These are phyloP conservation scores for Epirrhoe alternata DNA, from an alignment of 2,888 invertebrate species.

Conservation along the genomic window DNA sequence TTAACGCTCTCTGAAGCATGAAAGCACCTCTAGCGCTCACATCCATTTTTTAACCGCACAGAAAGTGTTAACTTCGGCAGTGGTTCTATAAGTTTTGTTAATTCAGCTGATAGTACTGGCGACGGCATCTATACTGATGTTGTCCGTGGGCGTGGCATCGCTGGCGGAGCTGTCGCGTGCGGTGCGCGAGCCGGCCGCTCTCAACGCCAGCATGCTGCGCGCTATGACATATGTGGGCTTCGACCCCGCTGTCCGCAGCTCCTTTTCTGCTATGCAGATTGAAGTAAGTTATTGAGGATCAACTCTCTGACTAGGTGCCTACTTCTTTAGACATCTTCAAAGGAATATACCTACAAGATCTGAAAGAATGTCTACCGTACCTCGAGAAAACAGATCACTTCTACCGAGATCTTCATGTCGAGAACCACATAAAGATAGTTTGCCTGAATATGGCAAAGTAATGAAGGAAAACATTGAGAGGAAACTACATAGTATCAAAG, in stretches of 20 bases:
- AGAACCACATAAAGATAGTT: too few species aligned
- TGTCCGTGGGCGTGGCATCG: conserved; percentile 67
- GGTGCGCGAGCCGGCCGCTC: conserved; percentile 60
- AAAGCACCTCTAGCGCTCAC: too few species aligned
- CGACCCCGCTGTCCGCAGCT: conserved; percentile 65
- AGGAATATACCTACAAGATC: not conserved
- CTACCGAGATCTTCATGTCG: too few species aligned
- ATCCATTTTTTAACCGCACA: too few species aligned
- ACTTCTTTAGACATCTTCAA: too few species aligned
- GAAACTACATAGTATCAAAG: too few species aligned
- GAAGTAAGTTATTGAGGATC: conserved; percentile 55
- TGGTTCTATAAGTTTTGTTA: conserved; percentile 8
- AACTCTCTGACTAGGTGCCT: too few species aligned
- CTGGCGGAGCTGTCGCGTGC: conserved; percentile 61
- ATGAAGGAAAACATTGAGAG: too few species aligned
- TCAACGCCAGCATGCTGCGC: conserved; percentile 73
- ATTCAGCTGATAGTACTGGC: conserved; percentile 64
- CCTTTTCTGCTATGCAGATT: conserved; percentile 74
- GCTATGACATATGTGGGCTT: conserved; percentile 60
- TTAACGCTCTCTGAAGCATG: too few species aligned
- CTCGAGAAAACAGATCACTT: too few species aligned
- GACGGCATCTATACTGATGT: conserved; percentile 66
- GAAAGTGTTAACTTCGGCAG: too few species aligned
- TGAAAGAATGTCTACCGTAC: not conserved
- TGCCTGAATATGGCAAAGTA: too few species aligned